Percentiles rank a stretch among this genome's conserved stretches.
Conservation (phyloP, 2,888 invertebrate species). For the Pristionchus arcanus region DNA sequence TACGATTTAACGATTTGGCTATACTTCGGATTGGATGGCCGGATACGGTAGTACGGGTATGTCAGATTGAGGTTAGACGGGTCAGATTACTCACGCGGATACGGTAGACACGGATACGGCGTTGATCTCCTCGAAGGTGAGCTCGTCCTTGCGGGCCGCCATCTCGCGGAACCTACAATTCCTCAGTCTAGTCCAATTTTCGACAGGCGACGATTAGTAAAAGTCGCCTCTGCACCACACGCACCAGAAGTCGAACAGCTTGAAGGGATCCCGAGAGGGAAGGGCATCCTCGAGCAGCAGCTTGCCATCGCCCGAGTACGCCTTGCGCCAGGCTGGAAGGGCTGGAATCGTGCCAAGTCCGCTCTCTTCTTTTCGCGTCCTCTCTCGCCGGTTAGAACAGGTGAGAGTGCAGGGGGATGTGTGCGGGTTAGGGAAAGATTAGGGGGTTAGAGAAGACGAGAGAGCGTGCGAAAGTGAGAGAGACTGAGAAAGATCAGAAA, state of each 20-base stretch:
- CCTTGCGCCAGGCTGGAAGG: slow-evolving; percentile 65
- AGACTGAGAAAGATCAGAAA: neutral
- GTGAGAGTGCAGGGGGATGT: neutral
- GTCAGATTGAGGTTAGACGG: neutral
- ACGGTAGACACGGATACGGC: slow-evolving; percentile 75
- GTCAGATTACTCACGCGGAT: slow-evolving; percentile 64
- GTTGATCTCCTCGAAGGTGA: slow-evolving; percentile 75
- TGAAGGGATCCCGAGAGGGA: slow-evolving; percentile 70
- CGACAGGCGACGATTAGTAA: neutral
- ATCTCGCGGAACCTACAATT: slow-evolving; percentile 67
- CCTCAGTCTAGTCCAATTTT: neutral
- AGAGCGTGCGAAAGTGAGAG: neutral
- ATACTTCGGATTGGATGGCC: too few relatives aligned
- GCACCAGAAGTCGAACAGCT: slow-evolving; percentile 75
- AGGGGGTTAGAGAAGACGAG: neutral
- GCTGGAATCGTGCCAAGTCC: neutral
- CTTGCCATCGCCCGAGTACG: slow-evolving; percentile 68
- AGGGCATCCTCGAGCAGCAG: slow-evolving; percentile 72
- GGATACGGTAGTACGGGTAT: neutral
- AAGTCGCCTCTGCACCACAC: neutral
- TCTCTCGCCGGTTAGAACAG: neutral
- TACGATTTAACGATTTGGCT: too few relatives aligned
- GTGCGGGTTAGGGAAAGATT: neutral
- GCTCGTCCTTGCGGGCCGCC: slow-evolving; percentile 62
- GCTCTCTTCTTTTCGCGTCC: neutral